phyloP scores from a whole-genome alignment of 2,797 vertebrate genomes.

The Ceryle rudis region DNA sequence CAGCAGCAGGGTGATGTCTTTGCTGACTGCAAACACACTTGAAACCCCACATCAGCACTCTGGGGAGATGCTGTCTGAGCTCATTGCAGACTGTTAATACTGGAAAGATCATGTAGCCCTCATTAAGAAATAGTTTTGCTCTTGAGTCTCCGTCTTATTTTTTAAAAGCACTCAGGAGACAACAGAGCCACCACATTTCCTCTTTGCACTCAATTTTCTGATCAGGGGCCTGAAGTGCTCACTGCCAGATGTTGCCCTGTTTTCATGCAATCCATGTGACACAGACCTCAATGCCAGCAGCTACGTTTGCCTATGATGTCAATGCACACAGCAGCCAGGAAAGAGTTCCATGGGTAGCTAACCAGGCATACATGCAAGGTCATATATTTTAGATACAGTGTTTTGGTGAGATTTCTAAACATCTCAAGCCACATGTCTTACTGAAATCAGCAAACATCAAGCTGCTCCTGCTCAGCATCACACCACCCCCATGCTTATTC shows the following conservation, averaged over 20 bases:
- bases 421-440: neutral
- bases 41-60: conserved; percentile 30
- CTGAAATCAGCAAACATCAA: neutral
- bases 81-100: neutral
- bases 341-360: neutral
- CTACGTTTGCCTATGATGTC: neutral
- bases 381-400: neutral
- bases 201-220: neutral
- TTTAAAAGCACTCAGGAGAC: conserved; percentile 36
- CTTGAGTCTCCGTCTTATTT: neutral
- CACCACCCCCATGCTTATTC: conserved; percentile 8
- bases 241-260: conserved; percentile 52
- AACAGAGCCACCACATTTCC: conserved; percentile 21
- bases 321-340: neutral
- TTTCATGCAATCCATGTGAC: conserved; percentile 2
- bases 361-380: neutral
- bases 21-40: neutral
- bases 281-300: conserved; percentile 3
- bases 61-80: conserved; percentile 47
- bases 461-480: neutral
- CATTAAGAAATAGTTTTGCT: conserved; percentile 52
- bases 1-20: neutral
- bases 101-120: conserved; percentile 39
- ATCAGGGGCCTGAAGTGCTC: neutral
- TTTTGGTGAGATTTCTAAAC: neutral